Base-by-base conservation (phyloP, 2,888 invertebrate genomes). In the Ennomos fuscantarius region DNA sequence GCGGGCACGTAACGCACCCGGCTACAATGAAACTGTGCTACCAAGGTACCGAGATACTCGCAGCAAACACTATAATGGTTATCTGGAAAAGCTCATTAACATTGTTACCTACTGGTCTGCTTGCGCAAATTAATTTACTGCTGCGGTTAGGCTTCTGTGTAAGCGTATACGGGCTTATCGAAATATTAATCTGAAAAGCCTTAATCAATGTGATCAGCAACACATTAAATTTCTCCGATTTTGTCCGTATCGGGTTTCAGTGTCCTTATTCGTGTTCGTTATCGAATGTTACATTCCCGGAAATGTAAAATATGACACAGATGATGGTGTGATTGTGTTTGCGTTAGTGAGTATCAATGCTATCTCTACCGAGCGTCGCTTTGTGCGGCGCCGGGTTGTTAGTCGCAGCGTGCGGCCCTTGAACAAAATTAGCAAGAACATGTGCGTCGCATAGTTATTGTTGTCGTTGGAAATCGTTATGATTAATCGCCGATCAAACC, bases 341-440 rank as follows among this genome's bases (percentile, higher is more conserved):
- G 60, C 56, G 60, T 56, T 60, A 42, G 60, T 52, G 52, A 44
- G 60, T 61, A 59, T 62, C 62, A 43, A 56, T 59, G 59, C 45
- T 58, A 62, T 60, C 56, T 54, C 15, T 43, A 49, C 51, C 44
- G 41, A 55, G 54, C 44, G 55, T 40, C 54, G 55, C 50, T 57
- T 63, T 68, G 68, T 67, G 52, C 62, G 65, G 48, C 37, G 51
- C 53, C 65, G 63, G 46, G 41, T 48, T 54, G 55, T 59, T 24
- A 40, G 34, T 69, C 86, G 61, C 88, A 82, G 86, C 88, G 72
- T 82, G 87, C 70, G 82, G 79, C 73, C 79, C 55, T 71, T 61
- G 68, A 64, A 69, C 73, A 69, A 81, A 85, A 86, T 87, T 86
- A 86, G 82, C 81, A 76, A 66, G 72, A 77, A 84, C 86, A 82